Percentiles rank a stretch among this genome's conserved stretches.
These are phyloP conservation scores for Novumbra hubbsi DNA, from an alignment of 2,797 vertebrate species.

Conservation along the genomic window DNA sequence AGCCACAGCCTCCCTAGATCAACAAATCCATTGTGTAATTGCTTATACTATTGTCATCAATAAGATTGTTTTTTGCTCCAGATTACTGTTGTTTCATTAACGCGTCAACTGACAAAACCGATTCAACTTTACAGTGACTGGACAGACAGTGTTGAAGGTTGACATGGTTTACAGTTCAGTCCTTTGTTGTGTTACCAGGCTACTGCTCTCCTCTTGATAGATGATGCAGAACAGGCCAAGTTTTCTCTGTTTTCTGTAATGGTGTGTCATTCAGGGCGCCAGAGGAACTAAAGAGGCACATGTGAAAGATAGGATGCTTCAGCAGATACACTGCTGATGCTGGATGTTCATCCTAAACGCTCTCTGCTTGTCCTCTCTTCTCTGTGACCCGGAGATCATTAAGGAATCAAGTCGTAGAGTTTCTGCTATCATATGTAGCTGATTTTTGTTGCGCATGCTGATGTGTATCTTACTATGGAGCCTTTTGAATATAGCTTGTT, in stretches of 20 bases:
- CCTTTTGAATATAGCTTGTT: too few relatives aligned
- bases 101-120: not conserved
- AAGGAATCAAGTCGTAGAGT: too few relatives aligned
- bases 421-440: too few relatives aligned
- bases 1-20: slow-evolving; percentile 48
- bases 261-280: not conserved
- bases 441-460: too few relatives aligned
- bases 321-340: not conserved
- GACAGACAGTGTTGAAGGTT: not conserved
- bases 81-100: slow-evolving; percentile 3
- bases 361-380: too few relatives aligned
- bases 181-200: not conserved
- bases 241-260: not conserved
- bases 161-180: not conserved
- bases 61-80: not conserved
- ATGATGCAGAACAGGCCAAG: not conserved
- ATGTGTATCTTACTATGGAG: too few relatives aligned
- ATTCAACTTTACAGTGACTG: not conserved
- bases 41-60: not conserved
- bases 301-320: not conserved
- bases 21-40: slow-evolving; percentile 9
- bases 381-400: too few relatives aligned
- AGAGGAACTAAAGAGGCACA: not conserved
- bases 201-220: not conserved
- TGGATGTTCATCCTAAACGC: not conserved